A percentile compares a stretch with the other conserved stretches of the same genome.
Conservation (phyloP, 2,888 invertebrate species). For the Strigamia transsilvanica region DNA sequence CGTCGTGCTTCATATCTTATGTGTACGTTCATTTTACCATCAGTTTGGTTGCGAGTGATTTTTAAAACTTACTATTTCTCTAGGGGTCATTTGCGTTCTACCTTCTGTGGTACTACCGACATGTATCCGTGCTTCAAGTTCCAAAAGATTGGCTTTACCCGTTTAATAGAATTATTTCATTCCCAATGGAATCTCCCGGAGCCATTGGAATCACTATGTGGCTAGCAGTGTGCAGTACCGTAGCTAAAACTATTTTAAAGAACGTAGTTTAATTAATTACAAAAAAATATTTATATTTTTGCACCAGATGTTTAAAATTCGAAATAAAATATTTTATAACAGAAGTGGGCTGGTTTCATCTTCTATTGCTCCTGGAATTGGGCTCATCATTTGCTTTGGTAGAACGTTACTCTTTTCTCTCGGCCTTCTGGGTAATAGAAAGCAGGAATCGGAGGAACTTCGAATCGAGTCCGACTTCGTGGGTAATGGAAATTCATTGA, state of each 20-base stretch:
- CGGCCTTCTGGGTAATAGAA: conserved; percentile 16
- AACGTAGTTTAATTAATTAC: neutral
- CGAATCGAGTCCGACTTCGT: neutral
- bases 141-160: conserved; percentile 9
- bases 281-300: neutral
- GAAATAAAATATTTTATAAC: neutral
- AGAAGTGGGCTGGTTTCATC: neutral
- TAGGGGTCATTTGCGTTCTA: conserved; percentile 6
- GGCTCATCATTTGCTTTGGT: neutral
- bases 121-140: conserved; percentile 27
- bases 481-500: neutral
- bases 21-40: neutral
- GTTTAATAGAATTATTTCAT: conserved; percentile 23
- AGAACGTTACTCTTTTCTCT: conserved; percentile 14
- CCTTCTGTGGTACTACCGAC: conserved; percentile 39
- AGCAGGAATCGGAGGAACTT: neutral
- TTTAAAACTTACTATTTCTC: neutral
- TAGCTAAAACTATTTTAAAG: conserved; percentile 5
- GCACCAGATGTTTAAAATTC: neutral
- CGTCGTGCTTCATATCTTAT: neutral
- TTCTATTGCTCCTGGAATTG: neutral
- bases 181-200: conserved; percentile 15
- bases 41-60: neutral
- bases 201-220: conserved; percentile 6
- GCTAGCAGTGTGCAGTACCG: conserved; percentile 33